Evolutionary conservation across 2,888 invertebrate genomes (phyloP), one percentile per base, ranked within the genome.

Genomic region (Trisateles emortualis): DNA sequence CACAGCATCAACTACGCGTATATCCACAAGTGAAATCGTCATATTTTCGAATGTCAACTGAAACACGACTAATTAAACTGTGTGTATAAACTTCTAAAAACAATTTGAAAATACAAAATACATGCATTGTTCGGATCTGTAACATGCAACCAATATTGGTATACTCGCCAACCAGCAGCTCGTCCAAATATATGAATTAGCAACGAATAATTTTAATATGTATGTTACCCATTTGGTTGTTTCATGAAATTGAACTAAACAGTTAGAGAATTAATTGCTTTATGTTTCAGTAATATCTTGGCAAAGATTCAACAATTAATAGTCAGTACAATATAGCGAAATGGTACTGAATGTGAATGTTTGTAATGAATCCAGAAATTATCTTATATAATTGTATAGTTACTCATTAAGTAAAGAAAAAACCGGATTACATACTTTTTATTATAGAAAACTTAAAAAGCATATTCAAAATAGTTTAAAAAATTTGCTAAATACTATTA

Each of bases 231-330:
- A 33, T 47, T 38, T 53, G 22, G 24, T 30, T 36, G 19, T n/a
- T n/a, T n/a, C n/a, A n/a, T n/a, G n/a, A n/a, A n/a, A 38, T 52
- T 29, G 13, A 38, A 41, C 45, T 36, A 46, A 58, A 40, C 48
- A 65, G 52, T 48, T 32, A 41, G 14, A 5, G 35, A 49, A 13
- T 41, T 58, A 59, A 62, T 66, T 62, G 42, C 26, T 60, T 40
- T 49, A 65, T 54, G 65, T 61, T 57, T 44, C 39, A 11, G 41
- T 41, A 49, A 47, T 57, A 52, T 59, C 40, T 65, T 59, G 67
- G 67, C 63, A 47, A 43, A 11, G 52, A 59, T 59, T 52, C 62
- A 66, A 62, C 26, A 44, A 22, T 19, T 24, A 40, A 39, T 56
- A 64, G 57, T 52, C 54, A 46, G 52, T 33, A 52, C 45, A 65